Percentiles rank a stretch among this genome's conserved stretches.
phyloP scores from a whole-genome alignment of 2,888 invertebrate species.

The Cylindroiulus punctatus region DNA sequence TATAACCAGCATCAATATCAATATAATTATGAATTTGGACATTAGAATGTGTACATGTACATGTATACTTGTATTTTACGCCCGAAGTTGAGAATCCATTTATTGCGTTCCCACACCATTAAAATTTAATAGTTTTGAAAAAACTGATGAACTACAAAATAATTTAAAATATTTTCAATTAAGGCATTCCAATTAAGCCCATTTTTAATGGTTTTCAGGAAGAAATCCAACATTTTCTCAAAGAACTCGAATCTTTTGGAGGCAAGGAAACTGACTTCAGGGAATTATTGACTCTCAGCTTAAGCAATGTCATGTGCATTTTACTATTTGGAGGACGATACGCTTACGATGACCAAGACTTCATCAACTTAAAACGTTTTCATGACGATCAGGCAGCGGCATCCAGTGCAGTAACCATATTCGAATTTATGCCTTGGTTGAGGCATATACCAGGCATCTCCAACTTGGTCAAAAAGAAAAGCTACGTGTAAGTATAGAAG shows the following conservation, averaged over 20 bases:
- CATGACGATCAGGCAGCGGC: not conserved
- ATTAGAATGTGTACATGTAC: too few relatives aligned
- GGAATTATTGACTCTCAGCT: not conserved
- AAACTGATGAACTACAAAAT: too few relatives aligned
- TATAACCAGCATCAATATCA: too few relatives aligned
- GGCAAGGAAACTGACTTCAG: not conserved
- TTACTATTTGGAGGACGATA: slow-evolving; percentile 15
- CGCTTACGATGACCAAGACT: slow-evolving; percentile 22
- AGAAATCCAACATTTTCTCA: slow-evolving; percentile 25
- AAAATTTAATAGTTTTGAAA: too few relatives aligned
- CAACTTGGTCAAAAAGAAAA: not conserved
- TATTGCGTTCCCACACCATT: too few relatives aligned
- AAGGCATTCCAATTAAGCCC: not conserved
- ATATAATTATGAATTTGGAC: too few relatives aligned
- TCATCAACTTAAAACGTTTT: not conserved
- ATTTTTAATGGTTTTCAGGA: not conserved
- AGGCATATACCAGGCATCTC: slow-evolving; percentile 17
- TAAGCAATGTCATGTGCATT: not conserved
- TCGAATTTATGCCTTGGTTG: slow-evolving; percentile 42
- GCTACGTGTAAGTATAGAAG: not conserved
- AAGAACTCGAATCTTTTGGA: not conserved
- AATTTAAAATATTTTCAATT: not conserved
- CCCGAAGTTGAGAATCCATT: too few relatives aligned
- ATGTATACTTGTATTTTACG: too few relatives aligned
- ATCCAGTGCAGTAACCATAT: not conserved